Percentiles rank a stretch among this genome's conserved stretches.
These are phyloP conservation scores for Campoplex capitator DNA, from an alignment of 2,888 invertebrate species.

Conservation along the genomic window DNA sequence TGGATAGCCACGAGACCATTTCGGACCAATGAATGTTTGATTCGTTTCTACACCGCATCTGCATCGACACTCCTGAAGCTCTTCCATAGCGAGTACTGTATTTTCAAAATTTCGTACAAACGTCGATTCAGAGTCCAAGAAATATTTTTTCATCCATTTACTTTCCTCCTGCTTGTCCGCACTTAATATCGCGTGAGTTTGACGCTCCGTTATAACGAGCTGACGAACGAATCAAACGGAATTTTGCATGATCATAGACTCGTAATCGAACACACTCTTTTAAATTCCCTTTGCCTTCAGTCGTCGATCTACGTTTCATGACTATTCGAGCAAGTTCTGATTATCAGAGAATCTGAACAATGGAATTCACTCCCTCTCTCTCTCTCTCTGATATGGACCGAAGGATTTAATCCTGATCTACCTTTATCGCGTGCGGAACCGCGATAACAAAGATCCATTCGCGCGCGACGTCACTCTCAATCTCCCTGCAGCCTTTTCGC, in stretches of 20 bases:
- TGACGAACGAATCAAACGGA: too few species aligned
- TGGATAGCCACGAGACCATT: slow-evolving; percentile 68
- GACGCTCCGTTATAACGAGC: not conserved
- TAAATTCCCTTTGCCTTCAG: not conserved
- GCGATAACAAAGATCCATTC: slow-evolving; percentile 12
- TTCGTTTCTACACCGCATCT: slow-evolving; percentile 60
- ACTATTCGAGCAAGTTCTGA: not conserved
- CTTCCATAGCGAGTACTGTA: not conserved
- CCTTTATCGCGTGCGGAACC: not conserved
- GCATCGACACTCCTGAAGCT: not conserved
- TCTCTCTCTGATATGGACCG: not conserved
- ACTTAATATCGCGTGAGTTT: slow-evolving; percentile 20
- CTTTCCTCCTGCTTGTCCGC: not conserved
- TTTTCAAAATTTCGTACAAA: not conserved
- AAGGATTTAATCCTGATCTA: not conserved
- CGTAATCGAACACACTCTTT: too few species aligned
- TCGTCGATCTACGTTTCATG: not conserved
- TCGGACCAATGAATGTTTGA: slow-evolving; percentile 78
- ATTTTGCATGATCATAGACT: too few species aligned
- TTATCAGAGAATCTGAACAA: not conserved
- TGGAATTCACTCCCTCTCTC: not conserved
- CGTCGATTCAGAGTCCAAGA: not conserved
- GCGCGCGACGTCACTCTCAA: not conserved
- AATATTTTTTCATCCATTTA: slow-evolving; percentile 15
- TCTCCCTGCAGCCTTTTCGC: not conserved